Conservation (phyloP, 2,888 invertebrate genomes). For the Ferdinandea cuprea region DNA sequence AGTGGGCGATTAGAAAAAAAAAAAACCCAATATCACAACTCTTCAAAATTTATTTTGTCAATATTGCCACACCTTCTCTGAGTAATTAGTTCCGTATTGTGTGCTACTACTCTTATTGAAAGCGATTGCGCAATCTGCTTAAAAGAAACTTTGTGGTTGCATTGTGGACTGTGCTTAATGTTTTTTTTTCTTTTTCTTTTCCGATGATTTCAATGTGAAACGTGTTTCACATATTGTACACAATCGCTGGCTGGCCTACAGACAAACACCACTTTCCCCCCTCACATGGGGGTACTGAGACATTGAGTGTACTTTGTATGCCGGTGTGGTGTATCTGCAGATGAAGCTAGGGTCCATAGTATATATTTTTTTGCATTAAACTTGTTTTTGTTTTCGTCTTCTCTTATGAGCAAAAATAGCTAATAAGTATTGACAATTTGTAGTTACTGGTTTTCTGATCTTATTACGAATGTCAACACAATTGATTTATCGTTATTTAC, state of each 20-base stretch:
- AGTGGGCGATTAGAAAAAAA: conserved; percentile 18
- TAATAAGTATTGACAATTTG: no score
- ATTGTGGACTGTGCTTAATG: conserved; percentile 51
- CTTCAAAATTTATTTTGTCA: conserved; percentile 46
- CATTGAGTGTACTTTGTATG: conserved; percentile 9
- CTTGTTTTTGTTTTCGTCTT: background rate
- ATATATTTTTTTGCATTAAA: background rate
- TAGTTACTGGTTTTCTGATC: no score
- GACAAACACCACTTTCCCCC: conserved; percentile 51
- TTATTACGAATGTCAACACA: no score
- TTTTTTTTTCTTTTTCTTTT: conserved; percentile 36
- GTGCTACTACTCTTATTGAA: conserved; percentile 19
- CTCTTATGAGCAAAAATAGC: no score
- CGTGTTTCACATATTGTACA: conserved; percentile 61
- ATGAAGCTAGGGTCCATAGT: background rate
- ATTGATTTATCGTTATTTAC: no score
- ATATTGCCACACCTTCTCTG: conserved; percentile 33
- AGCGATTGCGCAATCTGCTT: conserved; percentile 36
- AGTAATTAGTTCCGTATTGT: conserved; percentile 43
- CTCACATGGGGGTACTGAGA: conserved; percentile 30
- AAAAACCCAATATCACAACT: conserved; percentile 10
- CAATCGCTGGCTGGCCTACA: conserved; percentile 27
- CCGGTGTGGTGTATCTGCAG: conserved; percentile 9
- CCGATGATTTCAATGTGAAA: conserved; percentile 57
- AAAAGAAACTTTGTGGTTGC: conserved; percentile 43